These are phyloP conservation scores for Lathronympha strigana DNA, from an alignment of 2,888 invertebrate species.

Conservation along the genomic window DNA sequence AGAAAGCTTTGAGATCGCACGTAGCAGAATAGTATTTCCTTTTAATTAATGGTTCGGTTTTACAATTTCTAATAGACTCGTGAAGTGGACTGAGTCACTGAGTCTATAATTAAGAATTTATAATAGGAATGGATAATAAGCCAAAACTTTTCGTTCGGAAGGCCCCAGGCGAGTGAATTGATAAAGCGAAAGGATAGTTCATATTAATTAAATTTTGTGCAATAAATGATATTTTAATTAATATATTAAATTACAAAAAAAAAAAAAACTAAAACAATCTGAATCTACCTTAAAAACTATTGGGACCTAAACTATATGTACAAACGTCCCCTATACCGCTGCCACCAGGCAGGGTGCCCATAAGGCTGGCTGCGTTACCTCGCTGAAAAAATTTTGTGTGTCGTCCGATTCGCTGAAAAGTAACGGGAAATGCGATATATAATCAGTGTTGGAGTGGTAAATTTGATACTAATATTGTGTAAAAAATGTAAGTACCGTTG, in stretches of 20 bases:
- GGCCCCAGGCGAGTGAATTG: slow-evolving; percentile 12
- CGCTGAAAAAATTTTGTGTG: neutral
- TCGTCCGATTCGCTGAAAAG: neutral
- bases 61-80: neutral
- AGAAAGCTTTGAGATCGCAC: too few relatives aligned
- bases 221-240: too few relatives aligned
- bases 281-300: too few relatives aligned
- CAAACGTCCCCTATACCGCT: too few relatives aligned
- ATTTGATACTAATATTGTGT: too few relatives aligned
- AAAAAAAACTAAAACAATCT: too few relatives aligned
- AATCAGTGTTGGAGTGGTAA: neutral
- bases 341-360: too few relatives aligned
- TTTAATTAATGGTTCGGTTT: neutral
- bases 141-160: slow-evolving; percentile 17
- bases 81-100: neutral
- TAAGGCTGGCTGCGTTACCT: too few relatives aligned
- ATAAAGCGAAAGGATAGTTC: slow-evolving; percentile 3
- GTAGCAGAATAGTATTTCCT: neutral
- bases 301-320: too few relatives aligned
- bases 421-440: neutral
- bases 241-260: too few relatives aligned
- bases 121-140: neutral
- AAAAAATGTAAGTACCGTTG: too few relatives aligned
- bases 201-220: neutral
- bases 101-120: slow-evolving; percentile 3